Evolutionary conservation across 1,140 invertebrate species (phyloP).

Genomic region (Lordiphosa collinella): DNA sequence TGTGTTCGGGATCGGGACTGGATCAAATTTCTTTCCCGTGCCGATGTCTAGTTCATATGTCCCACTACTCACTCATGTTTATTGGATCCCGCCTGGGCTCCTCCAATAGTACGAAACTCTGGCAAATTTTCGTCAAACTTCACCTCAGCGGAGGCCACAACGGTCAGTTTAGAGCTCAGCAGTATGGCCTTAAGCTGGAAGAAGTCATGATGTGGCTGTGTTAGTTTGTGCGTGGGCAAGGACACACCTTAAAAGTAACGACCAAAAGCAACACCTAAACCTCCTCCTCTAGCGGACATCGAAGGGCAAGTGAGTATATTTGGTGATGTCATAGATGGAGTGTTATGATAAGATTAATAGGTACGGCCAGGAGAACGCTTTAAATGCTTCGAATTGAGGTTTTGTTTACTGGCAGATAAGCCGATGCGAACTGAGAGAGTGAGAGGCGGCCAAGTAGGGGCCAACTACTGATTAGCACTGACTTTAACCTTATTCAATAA

Average conservation of each 20-base stretch:
- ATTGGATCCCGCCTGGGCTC: conserved; percentile 56
- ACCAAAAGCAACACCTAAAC: conserved; percentile 30
- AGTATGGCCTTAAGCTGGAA: conserved; percentile 94
- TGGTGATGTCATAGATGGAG: conserved; percentile 36
- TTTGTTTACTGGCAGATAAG: conserved; percentile 1
- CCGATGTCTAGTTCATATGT: too few relatives aligned
- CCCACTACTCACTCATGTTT: conserved; percentile 82
- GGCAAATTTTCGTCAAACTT: conserved; percentile 94
- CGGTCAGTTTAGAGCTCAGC: conserved; percentile 87
- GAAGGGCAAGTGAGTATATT: conserved; percentile 44
- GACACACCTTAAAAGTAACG: conserved; percentile 65
- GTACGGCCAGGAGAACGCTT: neutral
- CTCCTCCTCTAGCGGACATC: neutral
- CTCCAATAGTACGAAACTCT: conserved; percentile 84
- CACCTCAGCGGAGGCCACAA: conserved; percentile 89
- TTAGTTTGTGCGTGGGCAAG: conserved; percentile 14
- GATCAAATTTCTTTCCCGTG: too few relatives aligned
- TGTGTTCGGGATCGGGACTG: too few relatives aligned
- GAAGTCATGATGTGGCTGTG: conserved; percentile 6
- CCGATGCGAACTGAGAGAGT: neutral
- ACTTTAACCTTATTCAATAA: conserved; percentile 22
- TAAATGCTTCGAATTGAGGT: neutral
- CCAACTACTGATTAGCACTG: conserved; percentile 1
- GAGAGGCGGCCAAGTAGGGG: neutral
- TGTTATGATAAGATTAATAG: conserved; percentile 12